Conservation (phyloP, 2,888 invertebrate genomes). For the Microdon myrmicae region DNA sequence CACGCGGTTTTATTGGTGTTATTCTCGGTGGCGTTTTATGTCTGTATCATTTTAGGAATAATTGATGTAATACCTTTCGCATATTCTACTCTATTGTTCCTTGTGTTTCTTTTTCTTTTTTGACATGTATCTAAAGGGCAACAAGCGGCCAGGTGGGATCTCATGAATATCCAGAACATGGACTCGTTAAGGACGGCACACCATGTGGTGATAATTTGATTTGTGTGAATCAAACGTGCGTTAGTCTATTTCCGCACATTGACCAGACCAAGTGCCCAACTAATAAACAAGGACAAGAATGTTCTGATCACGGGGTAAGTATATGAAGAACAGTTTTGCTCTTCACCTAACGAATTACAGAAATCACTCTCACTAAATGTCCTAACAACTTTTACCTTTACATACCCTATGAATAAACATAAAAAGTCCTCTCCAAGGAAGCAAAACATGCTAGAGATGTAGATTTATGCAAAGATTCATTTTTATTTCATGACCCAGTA, state of each 20-base stretch:
- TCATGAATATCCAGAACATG: slow-evolving; percentile 79
- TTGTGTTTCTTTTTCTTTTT: slow-evolving; percentile 6
- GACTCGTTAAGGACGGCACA: slow-evolving; percentile 92
- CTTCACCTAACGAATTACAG: too few species aligned
- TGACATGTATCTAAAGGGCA: slow-evolving; percentile 69
- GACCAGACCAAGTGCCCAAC: slow-evolving; percentile 90
- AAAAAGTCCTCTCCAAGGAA: too few species aligned
- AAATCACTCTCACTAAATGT: too few species aligned
- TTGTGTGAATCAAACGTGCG: slow-evolving; percentile 94
- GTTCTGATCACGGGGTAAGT: slow-evolving; percentile 96
- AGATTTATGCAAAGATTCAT: slow-evolving; percentile 27
- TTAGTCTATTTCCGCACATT: slow-evolving; percentile 83
- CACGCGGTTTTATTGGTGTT: too few species aligned
- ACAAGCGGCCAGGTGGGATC: slow-evolving; percentile 76
- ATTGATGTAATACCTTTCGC: slow-evolving; percentile 43
- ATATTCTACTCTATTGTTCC: too few species aligned
- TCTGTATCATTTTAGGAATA: too few species aligned
- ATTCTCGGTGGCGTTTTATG: too few species aligned
- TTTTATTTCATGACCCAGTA: slow-evolving; percentile 44
- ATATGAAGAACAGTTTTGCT: too few species aligned
- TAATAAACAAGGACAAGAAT: slow-evolving; percentile 87
- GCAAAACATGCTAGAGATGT: too few species aligned
- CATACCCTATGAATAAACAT: too few species aligned
- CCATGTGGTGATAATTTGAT: slow-evolving; percentile 92
- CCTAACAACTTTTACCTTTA: too few species aligned